phyloP scores from a whole-genome alignment of 1,140 invertebrate species.

The Megathymus violae region DNA sequence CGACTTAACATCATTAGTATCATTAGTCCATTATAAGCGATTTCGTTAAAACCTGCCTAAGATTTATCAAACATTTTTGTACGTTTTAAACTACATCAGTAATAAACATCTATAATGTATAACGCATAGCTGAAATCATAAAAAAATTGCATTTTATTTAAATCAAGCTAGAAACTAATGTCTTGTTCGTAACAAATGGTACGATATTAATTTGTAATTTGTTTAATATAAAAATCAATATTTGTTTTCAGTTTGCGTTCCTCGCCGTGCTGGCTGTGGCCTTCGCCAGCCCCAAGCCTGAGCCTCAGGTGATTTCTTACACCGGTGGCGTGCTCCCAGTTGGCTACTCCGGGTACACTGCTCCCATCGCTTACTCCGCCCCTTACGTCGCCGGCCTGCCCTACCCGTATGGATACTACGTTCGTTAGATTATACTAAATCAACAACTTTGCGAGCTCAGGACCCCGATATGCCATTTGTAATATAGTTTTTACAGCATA shows the following conservation, averaged over 20 bases:
- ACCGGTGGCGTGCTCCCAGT: constrained; percentile 45
- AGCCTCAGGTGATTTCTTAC: constrained; percentile 60
- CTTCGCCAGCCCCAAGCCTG: constrained; percentile 73
- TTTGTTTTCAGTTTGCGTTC: constrained; percentile 72
- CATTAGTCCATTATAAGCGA: no score
- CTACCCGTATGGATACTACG: constrained; percentile 73
- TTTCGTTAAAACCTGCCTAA: no score
- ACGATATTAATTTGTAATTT: no score
- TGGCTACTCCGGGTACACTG: constrained; percentile 55
- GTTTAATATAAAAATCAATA: constrained; percentile 1
- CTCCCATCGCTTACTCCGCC: constrained; percentile 42
- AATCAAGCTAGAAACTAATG: no score
- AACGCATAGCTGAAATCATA: no score
- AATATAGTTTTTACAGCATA: constrained; percentile 49
- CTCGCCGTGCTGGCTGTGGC: constrained; percentile 81
- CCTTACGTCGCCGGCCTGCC: constrained; percentile 57
- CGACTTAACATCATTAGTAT: no score
- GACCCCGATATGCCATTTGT: constrained; percentile 48
- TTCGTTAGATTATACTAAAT: no score
- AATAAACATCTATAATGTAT: no score
- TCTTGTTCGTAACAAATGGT: no score
- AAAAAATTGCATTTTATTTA: no score
- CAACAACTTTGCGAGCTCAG: not conserved
- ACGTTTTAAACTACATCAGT: no score
- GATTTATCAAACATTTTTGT: no score